Evolutionary conservation across 1,140 invertebrate species (phyloP).

Genomic region (Pissodes strobi): DNA sequence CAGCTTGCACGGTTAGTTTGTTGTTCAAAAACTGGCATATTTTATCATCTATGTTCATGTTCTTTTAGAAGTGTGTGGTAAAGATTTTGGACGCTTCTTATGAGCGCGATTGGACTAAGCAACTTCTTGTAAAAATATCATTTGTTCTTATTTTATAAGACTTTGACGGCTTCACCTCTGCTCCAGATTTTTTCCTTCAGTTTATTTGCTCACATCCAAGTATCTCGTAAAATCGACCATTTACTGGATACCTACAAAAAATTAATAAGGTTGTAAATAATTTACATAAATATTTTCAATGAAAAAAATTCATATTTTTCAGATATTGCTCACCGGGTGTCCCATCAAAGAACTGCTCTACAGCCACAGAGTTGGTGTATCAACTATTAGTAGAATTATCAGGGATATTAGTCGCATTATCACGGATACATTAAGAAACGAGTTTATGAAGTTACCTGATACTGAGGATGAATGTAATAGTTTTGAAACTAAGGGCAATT

Average conservation of each 20-base stretch:
- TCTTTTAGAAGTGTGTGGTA: no score
- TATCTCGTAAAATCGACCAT: neutral
- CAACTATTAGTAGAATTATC: slow-evolving; percentile 44
- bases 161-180: no score
- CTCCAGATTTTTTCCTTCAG: no score
- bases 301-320: no score
- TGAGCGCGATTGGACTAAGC: no score
- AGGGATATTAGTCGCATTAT: slow-evolving; percentile 40
- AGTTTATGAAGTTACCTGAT: slow-evolving; percentile 27
- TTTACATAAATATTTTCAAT: no score
- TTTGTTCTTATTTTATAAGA: no score
- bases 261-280: neutral
- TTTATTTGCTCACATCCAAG: neutral
- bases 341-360: slow-evolving; percentile 34
- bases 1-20: no score
- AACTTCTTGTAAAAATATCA: no score
- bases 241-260: neutral
- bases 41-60: no score
- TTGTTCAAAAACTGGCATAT: no score
- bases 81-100: no score
- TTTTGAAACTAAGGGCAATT: slow-evolving; percentile 51
- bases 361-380: slow-evolving; percentile 41
- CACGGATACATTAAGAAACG: slow-evolving; percentile 38
- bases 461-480: slow-evolving; percentile 16
- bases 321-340: slow-evolving; percentile 39